phyloP scores from a whole-genome alignment of 2,113 vertebrate genomes.

The Oxygymnocypris stewartii region DNA sequence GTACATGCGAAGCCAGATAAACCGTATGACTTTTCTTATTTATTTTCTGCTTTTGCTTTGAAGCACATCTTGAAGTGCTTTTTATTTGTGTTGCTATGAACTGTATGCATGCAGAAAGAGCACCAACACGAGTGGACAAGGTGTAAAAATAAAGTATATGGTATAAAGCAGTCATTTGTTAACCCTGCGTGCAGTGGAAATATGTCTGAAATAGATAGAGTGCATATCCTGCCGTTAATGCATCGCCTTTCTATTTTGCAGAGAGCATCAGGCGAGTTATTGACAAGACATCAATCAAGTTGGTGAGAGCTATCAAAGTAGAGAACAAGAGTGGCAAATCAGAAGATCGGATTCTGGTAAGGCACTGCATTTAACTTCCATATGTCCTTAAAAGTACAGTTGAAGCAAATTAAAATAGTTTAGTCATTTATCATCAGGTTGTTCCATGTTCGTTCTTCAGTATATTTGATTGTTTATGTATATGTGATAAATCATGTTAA shows the following conservation, averaged over 20 bases:
- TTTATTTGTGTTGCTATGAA: background rate
- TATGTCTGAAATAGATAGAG: conserved; percentile 43
- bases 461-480: too few species aligned
- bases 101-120: background rate
- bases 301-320: conserved; percentile 75
- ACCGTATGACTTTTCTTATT: background rate
- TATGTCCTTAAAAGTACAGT: background rate
- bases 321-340: conserved; percentile 73
- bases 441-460: background rate
- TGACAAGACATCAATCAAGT: conserved; percentile 76
- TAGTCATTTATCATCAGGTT: background rate
- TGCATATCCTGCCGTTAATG: conserved; percentile 18
- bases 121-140: conserved; percentile 12
- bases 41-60: background rate
- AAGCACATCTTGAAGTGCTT: conserved; percentile 19
- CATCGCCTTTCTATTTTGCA: conserved; percentile 56
- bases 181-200: conserved; percentile 41
- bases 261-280: conserved; percentile 79
- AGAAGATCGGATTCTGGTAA: conserved; percentile 78
- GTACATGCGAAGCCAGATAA: background rate
- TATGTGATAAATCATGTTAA: too few species aligned
- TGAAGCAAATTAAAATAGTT: background rate
- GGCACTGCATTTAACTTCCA: conserved; percentile 31
- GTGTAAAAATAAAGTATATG: conserved; percentile 38
- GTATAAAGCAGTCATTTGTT: conserved; percentile 49